Conservation (phyloP, 1,140 invertebrate species). For the Danaus plexippus region DNA sequence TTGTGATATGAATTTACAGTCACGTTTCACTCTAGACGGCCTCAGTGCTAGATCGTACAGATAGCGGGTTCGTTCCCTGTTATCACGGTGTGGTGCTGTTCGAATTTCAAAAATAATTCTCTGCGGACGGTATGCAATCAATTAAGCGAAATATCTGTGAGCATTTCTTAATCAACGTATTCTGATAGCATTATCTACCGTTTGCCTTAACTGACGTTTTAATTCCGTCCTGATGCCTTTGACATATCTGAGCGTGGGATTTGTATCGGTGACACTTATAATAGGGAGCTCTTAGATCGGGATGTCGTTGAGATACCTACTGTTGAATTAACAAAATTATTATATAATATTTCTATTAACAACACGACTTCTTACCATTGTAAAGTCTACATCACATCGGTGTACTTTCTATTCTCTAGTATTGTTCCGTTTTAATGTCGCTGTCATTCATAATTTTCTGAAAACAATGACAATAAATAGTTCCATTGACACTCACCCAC, state of each 20-base stretch:
- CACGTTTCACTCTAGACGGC: neutral
- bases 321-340: too few relatives aligned
- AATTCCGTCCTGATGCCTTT: slow-evolving; percentile 35
- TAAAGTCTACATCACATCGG: too few relatives aligned
- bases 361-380: too few relatives aligned
- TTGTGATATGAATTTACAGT: slow-evolving; percentile 51
- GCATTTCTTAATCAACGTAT: slow-evolving; percentile 21
- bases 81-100: too few relatives aligned
- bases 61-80: too few relatives aligned
- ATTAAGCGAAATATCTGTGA: slow-evolving; percentile 11
- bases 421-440: neutral
- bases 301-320: too few relatives aligned
- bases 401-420: too few relatives aligned
- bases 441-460: slow-evolving; percentile 23
- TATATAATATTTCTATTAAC: too few relatives aligned
- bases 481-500: slow-evolving; percentile 60
- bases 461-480: slow-evolving; percentile 24
- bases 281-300: slow-evolving; percentile 10
- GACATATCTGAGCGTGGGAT: slow-evolving; percentile 32
- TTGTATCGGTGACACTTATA: slow-evolving; percentile 34
- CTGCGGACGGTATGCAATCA: neutral
- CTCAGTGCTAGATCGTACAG: neutral
- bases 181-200: slow-evolving; percentile 16
- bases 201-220: slow-evolving; percentile 25
- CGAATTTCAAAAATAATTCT: too few relatives aligned